Base-by-base conservation (phyloP, 2,113 vertebrate genomes). In the Oceanodroma tethys region DNA sequence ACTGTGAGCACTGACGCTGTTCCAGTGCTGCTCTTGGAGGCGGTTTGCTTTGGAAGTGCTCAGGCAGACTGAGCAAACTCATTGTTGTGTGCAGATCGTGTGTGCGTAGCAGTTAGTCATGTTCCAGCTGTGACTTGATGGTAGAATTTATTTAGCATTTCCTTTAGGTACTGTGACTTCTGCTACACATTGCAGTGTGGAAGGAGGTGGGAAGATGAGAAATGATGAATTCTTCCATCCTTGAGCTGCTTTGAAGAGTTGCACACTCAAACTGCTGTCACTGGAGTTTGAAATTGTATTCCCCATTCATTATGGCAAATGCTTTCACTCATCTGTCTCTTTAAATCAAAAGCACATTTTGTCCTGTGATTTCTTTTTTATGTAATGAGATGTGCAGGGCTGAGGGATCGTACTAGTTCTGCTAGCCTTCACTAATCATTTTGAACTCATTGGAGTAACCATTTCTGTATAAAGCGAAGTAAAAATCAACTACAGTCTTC, bases 1-100 rank as follows among this genome's bases (percentile, higher is more conserved):
- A 3, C 34, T 2, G 1, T 2, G 17, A 43, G 70, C 30, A 1
- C 20, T 0, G 38, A 3, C 1, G 15, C n/a, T 23, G 67, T 40
- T 27, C 45, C 10, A 1, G 43, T 11, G 63, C 40, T 8, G 30
- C 30, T 18, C 10, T 12, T 11, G 42, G 22, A 8, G 59, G 74
- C 36, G 7, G 11, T 6, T 59, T 11, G 55, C 45, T 53, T 9
- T 9, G 53, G 53, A 26, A 25, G 38, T 0, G 13, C 71, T 59
- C 7, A 0, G 32, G 36, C 66, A 36, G 82, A 3, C 6, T 1
- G 13, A 67, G 62, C 63, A 40, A 36, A 25, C 11, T 15, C 16
- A 0, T 13, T 8, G 14, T 5, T 9, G 26, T 9, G 26, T 17
- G 52, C 66, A 65, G n/a, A 2, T 26, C 0, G 0, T 13, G 32